Conservation (phyloP, 2,797 vertebrate genomes). For the Arrhamphus sclerolepis region DNA sequence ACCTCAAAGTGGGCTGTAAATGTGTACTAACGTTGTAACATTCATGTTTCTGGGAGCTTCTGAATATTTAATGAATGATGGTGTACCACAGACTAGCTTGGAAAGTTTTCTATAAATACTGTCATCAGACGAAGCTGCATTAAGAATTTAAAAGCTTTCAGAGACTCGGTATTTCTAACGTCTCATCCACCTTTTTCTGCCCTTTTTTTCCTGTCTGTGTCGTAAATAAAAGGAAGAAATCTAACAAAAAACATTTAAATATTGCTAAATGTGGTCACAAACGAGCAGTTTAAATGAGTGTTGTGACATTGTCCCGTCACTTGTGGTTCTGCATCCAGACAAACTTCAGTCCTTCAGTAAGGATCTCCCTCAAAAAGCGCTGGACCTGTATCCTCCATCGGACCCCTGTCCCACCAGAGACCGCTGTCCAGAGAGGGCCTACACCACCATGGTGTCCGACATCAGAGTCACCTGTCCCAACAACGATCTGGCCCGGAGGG, state of each 20-base stretch:
- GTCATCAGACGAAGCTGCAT: no score
- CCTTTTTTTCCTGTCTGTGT: no score
- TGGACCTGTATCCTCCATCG: constrained; percentile 66
- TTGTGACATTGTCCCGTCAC: no score
- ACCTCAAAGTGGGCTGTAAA: no score
- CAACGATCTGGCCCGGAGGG: constrained; percentile 74
- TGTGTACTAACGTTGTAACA: no score
- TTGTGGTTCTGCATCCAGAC: constrained; percentile 44
- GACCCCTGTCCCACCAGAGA: constrained; percentile 65
- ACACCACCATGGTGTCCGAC: constrained; percentile 83
- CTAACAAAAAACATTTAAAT: no score
- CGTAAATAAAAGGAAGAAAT: no score
- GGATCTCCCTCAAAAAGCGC: constrained; percentile 57
- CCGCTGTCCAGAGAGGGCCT: constrained; percentile 79
- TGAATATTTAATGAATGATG: constrained; percentile 9
- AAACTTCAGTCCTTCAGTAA: constrained; percentile 74
- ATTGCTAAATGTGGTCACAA: no score
- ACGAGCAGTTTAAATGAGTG: no score
- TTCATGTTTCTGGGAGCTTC: neutral
- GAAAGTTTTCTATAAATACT: neutral
- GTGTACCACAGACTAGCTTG: neutral
- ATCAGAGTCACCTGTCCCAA: constrained; percentile 79
- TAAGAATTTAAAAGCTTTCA: no score
- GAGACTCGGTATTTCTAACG: no score
- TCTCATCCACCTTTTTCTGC: no score